These are phyloP conservation scores for Chlamydotis undulata DNA, from an alignment of 2,113 vertebrate genomes.

Conservation along the genomic window DNA sequence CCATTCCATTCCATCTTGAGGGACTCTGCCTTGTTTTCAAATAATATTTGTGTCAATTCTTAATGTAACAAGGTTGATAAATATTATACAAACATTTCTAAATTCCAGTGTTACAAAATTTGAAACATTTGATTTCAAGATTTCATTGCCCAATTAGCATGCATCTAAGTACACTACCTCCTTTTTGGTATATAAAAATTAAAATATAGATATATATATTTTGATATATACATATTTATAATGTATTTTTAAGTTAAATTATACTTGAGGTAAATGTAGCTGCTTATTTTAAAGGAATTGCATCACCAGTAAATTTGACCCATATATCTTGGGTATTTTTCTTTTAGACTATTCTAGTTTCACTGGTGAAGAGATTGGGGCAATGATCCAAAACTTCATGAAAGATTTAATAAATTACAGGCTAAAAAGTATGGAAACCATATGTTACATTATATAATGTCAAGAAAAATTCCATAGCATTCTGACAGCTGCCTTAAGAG, in stretches of 20 bases:
- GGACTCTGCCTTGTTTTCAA: not conserved
- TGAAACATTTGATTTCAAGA: not conserved
- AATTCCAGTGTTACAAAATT: not conserved
- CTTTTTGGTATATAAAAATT: not conserved
- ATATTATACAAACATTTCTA: not conserved
- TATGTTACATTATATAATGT: not conserved
- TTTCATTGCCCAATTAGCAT: not conserved
- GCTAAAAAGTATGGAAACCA: constrained; percentile 3
- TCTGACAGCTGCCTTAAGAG: not conserved
- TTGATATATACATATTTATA: not conserved
- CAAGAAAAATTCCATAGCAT: not conserved
- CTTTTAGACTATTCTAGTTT: not conserved
- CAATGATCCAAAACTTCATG: not conserved
- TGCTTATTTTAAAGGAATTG: not conserved
- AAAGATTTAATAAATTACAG: constrained; percentile 14
- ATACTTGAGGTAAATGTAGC: not conserved
- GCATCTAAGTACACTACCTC: not conserved
- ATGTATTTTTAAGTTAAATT: not conserved
- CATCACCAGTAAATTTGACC: not conserved
- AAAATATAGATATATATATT: not conserved
- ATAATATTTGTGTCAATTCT: not conserved
- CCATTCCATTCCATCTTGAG: not conserved
- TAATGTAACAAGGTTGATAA: not conserved
- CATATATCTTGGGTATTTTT: not conserved
- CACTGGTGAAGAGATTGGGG: not conserved